Percentiles rank a stretch among this genome's conserved stretches.
Conservation (phyloP, 37 sponge, comb jelly and placozoan genomes). For the Spongia lamella region DNA sequence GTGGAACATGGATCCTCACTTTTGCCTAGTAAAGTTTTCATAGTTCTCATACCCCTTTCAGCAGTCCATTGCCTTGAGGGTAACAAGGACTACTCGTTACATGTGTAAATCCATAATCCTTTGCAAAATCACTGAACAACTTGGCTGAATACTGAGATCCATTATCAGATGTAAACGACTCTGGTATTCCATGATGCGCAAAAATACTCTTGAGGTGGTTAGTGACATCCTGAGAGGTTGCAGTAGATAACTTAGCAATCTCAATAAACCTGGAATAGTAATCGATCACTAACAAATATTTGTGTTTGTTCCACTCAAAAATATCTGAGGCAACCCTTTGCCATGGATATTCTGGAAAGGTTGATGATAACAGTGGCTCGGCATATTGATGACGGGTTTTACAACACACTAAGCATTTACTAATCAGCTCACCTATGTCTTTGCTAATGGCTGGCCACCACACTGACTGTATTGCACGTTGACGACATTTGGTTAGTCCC, state of each 20-base stretch:
- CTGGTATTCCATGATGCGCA: too few species aligned
- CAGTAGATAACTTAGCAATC: too few species aligned
- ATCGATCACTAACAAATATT: neutral
- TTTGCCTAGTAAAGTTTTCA: neutral
- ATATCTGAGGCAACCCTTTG: neutral
- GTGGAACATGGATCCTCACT: neutral
- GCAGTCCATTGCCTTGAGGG: neutral
- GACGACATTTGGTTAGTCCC: neutral
- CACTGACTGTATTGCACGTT: too few species aligned
- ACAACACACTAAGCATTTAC: neutral
- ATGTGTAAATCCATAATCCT: neutral
- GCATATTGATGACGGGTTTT: neutral
- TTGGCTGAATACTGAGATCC: neutral
- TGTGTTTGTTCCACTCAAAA: neutral
- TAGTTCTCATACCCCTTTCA: neutral
- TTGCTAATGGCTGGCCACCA: too few species aligned
- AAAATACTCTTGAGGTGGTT: too few species aligned
- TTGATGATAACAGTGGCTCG: neutral
- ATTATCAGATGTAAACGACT: too few species aligned
- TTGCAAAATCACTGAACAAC: neutral
- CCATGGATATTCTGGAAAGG: slow-evolving; percentile 13
- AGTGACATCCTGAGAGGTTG: too few species aligned
- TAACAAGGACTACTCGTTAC: neutral
- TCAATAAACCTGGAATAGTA: too few species aligned
- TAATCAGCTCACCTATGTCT: too few species aligned